phyloP scores from a whole-genome alignment of 2,888 invertebrate species.

The Cetonia aurata region DNA sequence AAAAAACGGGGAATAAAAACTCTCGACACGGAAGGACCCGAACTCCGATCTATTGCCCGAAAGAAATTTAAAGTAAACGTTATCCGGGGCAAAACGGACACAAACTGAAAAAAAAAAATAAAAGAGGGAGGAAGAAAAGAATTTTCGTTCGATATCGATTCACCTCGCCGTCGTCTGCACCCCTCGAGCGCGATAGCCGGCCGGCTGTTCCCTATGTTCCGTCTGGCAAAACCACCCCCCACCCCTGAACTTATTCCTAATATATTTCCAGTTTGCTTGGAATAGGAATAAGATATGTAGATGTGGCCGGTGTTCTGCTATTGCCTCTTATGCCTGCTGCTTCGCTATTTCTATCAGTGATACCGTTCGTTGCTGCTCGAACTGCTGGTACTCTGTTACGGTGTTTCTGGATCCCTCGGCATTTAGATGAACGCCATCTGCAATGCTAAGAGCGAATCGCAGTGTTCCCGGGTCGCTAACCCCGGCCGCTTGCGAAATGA shows the following conservation, averaged over 20 bases:
- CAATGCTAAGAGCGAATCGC: constrained; percentile 53
- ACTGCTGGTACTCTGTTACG: constrained; percentile 22
- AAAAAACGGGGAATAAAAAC: constrained; percentile 16
- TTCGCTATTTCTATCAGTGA: no score
- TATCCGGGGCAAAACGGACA: constrained; percentile 30
- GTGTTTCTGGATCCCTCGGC: constrained; percentile 42
- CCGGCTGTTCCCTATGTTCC: constrained; percentile 4
- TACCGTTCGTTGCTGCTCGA: background rate
- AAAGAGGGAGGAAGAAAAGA: constrained; percentile 18
- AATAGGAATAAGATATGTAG: constrained; percentile 57
- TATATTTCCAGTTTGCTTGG: constrained; percentile 54
- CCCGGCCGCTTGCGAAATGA: constrained; percentile 47
- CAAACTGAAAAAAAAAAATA: constrained; percentile 16
- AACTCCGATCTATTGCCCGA: constrained; percentile 28
- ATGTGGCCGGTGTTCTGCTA: constrained; percentile 51
- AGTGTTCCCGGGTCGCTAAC: constrained; percentile 32
- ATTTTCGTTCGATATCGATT: constrained; percentile 37
- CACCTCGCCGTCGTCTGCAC: constrained; percentile 6
- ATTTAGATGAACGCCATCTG: constrained; percentile 55
- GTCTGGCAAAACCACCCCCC: constrained; percentile 31
- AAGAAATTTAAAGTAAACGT: constrained; percentile 38
- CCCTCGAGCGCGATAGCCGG: constrained; percentile 14
- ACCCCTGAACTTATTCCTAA: constrained; percentile 54
- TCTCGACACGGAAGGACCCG: constrained; percentile 9
- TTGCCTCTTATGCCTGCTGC: constrained; percentile 24